Base-by-base conservation (phyloP, 2,888 invertebrate genomes). In the Synergus gifuensis region DNA sequence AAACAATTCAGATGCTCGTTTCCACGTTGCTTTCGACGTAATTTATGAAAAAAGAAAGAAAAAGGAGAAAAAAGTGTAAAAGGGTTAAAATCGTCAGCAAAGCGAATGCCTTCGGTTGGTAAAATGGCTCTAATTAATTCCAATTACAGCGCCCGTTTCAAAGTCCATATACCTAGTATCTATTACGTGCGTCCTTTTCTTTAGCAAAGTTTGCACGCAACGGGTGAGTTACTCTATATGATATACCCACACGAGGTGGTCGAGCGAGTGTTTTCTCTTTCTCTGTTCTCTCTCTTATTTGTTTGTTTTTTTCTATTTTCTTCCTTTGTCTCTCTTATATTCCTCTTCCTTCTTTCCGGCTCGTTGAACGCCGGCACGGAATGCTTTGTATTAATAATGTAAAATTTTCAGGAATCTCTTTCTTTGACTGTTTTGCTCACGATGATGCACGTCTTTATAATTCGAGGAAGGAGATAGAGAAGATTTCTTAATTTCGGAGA, bases 71-170 rank as follows among this genome's bases (percentile, higher is more conserved):
- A 73, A 73, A 54, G 16, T 12, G 11, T 12, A 22, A 7, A 22
- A 46, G 54, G 54, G 40, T 49, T 73, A 40, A 73, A 73, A 73
- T 73, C n/a, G 36, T 73, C 73, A 73, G 73, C 5, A 54, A 58
- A 16, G 49, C 46, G 54, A 73, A 49, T 73, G 49, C 69, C 46
- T 69, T 49, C 28, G n/a, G 69, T 49, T 69, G 36, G 28, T 73
- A 73, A 73, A 73, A 73, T 73, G 49, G 9, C 73, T 73, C 73
- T 73, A 73, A 73, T 73, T 73, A 73, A 73, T 73, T 73, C 54
- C 73, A 73, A 73, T 73, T 73, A 54, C 36, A 73, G 73, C n/a
- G 54, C 9, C 66, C 4, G 73, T 73, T 73, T 58, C 54, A 73
- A 73, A 73, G 73, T 12, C 73, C 36, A 73, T 73, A 67, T 46